Conservation (phyloP, 2,888 invertebrate genomes). For the Lapara coniferarum region DNA sequence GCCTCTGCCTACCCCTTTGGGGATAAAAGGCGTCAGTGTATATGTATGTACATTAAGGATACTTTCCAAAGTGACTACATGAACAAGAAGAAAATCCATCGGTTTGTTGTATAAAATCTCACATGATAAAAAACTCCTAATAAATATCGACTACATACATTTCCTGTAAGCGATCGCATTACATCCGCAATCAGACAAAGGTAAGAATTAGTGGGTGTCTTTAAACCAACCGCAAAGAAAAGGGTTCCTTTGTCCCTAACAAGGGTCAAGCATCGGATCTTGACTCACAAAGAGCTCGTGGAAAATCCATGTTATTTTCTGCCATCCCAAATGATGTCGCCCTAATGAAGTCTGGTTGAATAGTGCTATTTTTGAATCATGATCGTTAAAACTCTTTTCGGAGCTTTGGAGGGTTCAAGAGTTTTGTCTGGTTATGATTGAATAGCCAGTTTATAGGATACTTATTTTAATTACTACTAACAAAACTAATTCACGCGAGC, state of each 20-base stretch:
- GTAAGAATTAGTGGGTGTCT: slow-evolving; percentile 54
- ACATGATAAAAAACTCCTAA: too few relatives aligned
- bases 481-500: too few relatives aligned
- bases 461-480: too few relatives aligned
- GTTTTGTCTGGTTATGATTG: too few relatives aligned
- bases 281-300: slow-evolving; percentile 52
- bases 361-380: not conserved
- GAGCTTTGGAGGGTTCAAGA: too few relatives aligned
- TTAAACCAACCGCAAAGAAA: slow-evolving; percentile 47
- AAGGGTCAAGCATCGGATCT: slow-evolving; percentile 58
- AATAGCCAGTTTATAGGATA: too few relatives aligned
- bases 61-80: too few relatives aligned
- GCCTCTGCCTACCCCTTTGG: too few relatives aligned
- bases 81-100: too few relatives aligned
- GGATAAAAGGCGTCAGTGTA: too few relatives aligned
- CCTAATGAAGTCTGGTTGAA: slow-evolving; percentile 26
- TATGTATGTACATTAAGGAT: too few relatives aligned
- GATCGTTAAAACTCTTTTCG: not conserved
- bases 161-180: not conserved
- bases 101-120: too few relatives aligned
- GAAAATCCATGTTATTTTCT: slow-evolving; percentile 41
- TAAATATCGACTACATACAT: not conserved
- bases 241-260: slow-evolving; percentile 59
- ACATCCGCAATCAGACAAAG: slow-evolving; percentile 50
- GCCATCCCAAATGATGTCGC: slow-evolving; percentile 20